Percentiles rank a stretch among this genome's conserved stretches.
These are phyloP conservation scores for Tarsius wallacei DNA, from an alignment of 2,797 vertebrate species.

Conservation along the genomic window DNA sequence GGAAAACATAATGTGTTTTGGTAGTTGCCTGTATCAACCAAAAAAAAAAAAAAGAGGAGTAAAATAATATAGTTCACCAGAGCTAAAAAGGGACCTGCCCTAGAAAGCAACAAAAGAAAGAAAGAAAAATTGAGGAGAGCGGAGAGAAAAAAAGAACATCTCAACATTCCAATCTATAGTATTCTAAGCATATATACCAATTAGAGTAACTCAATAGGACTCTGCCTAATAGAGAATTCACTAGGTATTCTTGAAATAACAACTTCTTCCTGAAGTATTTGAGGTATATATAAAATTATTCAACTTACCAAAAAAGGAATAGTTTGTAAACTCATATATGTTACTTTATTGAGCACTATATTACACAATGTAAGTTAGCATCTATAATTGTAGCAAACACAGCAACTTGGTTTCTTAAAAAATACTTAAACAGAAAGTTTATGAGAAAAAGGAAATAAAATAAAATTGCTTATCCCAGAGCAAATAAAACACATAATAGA, in stretches of 20 bases:
- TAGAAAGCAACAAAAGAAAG: neutral
- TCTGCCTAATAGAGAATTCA: neutral
- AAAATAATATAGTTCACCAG: neutral
- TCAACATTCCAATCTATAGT: neutral
- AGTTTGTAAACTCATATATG: neutral
- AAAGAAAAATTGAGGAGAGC: neutral
- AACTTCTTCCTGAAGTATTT: neutral
- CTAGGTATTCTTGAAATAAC: neutral
- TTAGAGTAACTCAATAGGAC: neutral
- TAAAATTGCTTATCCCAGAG: neutral
- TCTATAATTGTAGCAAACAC: neutral
- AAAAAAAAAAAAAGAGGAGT: neutral
- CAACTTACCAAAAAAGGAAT: neutral
- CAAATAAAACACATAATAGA: neutral
- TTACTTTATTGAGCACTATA: neutral
- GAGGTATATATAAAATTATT: constrained; percentile 48
- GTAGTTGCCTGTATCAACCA: neutral
- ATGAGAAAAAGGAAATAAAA: neutral
- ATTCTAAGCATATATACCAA: neutral
- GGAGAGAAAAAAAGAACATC: neutral
- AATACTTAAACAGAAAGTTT: constrained; percentile 19
- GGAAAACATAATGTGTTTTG: neutral
- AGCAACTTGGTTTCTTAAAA: neutral
- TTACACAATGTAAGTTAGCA: neutral
- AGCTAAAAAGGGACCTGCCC: neutral